Conservation (phyloP, 1,140 invertebrate species). For the Hycleus cichorii region DNA sequence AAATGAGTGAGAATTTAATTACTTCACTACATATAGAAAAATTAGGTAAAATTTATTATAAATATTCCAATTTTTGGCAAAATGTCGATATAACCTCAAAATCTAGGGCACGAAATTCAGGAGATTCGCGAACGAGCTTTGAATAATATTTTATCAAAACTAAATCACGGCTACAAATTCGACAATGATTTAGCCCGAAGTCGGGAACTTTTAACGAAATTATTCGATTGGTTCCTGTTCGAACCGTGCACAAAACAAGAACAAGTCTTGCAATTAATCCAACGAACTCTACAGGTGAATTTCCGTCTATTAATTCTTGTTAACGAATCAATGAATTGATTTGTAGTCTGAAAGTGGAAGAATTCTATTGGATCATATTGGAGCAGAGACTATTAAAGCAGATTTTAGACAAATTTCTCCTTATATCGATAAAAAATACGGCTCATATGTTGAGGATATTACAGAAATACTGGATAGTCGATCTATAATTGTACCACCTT, state of each 20-base stretch:
- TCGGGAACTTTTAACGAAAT: constrained; percentile 34
- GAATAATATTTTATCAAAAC: constrained; percentile 34
- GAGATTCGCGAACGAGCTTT: constrained; percentile 39
- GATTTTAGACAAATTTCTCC: constrained; percentile 28
- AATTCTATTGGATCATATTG: constrained; percentile 28
- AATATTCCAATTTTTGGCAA: background rate
- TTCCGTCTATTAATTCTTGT: background rate
- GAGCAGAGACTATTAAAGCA: constrained; percentile 18
- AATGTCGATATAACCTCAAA: constrained; percentile 11
- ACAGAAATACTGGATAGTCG: background rate
- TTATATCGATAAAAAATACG: constrained; percentile 24
- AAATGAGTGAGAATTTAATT: constrained; percentile 29
- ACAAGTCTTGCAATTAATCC: constrained; percentile 29
- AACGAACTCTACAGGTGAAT: constrained; percentile 29
- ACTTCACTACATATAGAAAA: constrained; percentile 34
- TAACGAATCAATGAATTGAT: background rate
- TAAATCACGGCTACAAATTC: constrained; percentile 34
- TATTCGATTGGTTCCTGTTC: constrained; percentile 38
- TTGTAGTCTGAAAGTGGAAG: constrained; percentile 30
- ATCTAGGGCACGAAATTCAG: constrained; percentile 36
- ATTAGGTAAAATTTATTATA: constrained; percentile 26
- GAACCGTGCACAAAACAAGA: constrained; percentile 29
- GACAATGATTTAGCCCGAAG: constrained; percentile 34
- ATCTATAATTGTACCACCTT: constrained; percentile 22
- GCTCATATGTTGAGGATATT: constrained; percentile 22